Percentiles rank a stretch among this genome's conserved stretches.
These are phyloP conservation scores for Bradypus variegatus DNA, from an alignment of 2,797 vertebrate species.

Conservation along the genomic window DNA sequence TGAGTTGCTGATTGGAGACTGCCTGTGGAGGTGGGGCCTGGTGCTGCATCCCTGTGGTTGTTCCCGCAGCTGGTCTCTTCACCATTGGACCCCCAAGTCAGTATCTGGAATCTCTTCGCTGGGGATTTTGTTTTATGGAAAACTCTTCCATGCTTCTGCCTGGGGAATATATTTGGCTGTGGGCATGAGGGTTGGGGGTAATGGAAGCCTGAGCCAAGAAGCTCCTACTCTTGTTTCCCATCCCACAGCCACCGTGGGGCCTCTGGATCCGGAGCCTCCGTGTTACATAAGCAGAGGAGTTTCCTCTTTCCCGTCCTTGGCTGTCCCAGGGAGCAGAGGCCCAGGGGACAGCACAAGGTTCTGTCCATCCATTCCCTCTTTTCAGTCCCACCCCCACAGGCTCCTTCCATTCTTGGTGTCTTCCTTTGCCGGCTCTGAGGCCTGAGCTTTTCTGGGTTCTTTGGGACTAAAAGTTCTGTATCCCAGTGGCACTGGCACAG, in stretches of 20 bases:
- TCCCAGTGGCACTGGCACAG: fast-evolving
- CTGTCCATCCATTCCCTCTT: too few species aligned
- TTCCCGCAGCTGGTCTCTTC: neutral
- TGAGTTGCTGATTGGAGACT: neutral
- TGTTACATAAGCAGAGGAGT: neutral
- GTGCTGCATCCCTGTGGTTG: neutral
- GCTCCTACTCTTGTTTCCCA: neutral
- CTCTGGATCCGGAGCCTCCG: fast-evolving
- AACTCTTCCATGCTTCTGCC: neutral
- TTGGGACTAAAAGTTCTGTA: fast-evolving
- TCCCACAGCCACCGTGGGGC: fast-evolving
- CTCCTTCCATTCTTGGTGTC: neutral
- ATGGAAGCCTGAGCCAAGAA: neutral
- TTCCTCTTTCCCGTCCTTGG: too few species aligned
- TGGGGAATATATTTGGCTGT: neutral
- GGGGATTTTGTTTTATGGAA: neutral
- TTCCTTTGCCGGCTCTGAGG: neutral
- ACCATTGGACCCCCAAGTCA: neutral
- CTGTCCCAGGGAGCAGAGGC: neutral
- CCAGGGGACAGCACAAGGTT: neutral
- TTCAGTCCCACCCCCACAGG: neutral
- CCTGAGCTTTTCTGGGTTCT: neutral
- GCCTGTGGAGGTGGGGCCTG: neutral
- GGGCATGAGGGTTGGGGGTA: neutral
- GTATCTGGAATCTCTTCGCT: neutral